These are phyloP conservation scores for Puntigrus tetrazona DNA, from an alignment of 2,113 vertebrate species.

Conservation along the genomic window DNA sequence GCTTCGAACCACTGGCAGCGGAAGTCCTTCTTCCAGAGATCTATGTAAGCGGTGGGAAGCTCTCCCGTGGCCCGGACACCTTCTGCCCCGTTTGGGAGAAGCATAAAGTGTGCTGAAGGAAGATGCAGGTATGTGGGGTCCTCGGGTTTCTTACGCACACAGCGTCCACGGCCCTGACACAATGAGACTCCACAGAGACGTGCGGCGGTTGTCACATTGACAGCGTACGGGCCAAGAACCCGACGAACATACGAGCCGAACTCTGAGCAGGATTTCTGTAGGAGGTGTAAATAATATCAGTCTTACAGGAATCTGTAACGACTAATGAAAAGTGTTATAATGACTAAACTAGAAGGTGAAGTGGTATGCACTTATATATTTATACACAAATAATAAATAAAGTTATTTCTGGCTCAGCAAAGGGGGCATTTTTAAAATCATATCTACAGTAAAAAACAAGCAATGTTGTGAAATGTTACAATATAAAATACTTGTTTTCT, in stretches of 20 bases:
- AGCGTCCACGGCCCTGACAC: slow-evolving; percentile 77
- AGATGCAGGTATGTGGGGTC: slow-evolving; percentile 75
- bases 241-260: slow-evolving; percentile 70
- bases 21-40: slow-evolving; percentile 75
- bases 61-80: slow-evolving; percentile 62
- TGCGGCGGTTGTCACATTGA: slow-evolving; percentile 76
- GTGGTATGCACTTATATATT: no score
- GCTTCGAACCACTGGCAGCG: slow-evolving; percentile 78
- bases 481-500: neutral
- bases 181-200: slow-evolving; percentile 74
- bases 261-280: slow-evolving; percentile 75
- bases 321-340: neutral
- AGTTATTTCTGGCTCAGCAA: neutral
- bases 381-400: no score
- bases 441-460: neutral
- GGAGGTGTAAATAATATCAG: neutral
- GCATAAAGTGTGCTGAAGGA: slow-evolving; percentile 56
- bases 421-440: neutral
- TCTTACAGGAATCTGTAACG: neutral
- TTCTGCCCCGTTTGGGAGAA: slow-evolving; percentile 56
- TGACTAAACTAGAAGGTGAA: neutral
- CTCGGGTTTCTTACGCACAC: slow-evolving; percentile 72
- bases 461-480: neutral
- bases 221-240: slow-evolving; percentile 74
- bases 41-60: slow-evolving; percentile 60